Percentiles rank a stretch among this genome's conserved stretches.
Evolutionary conservation across 2,797 vertebrate genomes (phyloP).

Genomic region (Melanotaenia nigrans): DNA sequence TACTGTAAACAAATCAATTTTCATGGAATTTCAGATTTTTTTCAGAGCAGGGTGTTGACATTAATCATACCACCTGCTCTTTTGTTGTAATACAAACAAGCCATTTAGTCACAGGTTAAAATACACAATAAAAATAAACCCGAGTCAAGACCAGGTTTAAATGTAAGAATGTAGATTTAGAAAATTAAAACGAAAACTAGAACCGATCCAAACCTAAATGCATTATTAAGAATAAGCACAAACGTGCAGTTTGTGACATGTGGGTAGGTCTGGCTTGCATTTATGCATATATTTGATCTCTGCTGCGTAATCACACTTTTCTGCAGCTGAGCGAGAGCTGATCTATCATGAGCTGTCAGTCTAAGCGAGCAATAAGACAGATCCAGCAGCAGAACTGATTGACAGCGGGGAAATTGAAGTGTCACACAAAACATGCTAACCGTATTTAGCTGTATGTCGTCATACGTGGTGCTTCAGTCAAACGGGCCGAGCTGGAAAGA

Average conservation of each 20-base stretch:
- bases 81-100: constrained; percentile 14
- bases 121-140: not conserved
- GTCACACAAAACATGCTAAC: constrained; percentile 77
- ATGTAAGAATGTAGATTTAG: not conserved
- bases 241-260: not conserved
- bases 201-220: not conserved
- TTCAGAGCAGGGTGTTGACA: constrained; percentile 26
- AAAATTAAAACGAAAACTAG: not conserved
- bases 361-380: constrained; percentile 46
- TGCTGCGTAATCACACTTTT: constrained; percentile 52
- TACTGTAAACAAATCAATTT: constrained; percentile 72
- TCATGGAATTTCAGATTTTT: constrained; percentile 40
- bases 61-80: constrained; percentile 29
- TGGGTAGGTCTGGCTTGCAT: constrained; percentile 20
- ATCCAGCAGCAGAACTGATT: constrained; percentile 65
- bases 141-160: not conserved
- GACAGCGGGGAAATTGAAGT: constrained; percentile 79
- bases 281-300: constrained; percentile 27
- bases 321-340: constrained; percentile 39
- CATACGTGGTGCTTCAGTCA: constrained; percentile 47
- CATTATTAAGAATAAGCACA: not conserved
- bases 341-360: constrained; percentile 65
- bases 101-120: constrained; percentile 7
- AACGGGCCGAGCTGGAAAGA: constrained; percentile 39
- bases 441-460: constrained; percentile 62